A percentile compares a stretch with the other conserved stretches of the same genome.
Evolutionary conservation across 1,140 invertebrate species (phyloP).

Genomic region (Anastrepha ludens): DNA sequence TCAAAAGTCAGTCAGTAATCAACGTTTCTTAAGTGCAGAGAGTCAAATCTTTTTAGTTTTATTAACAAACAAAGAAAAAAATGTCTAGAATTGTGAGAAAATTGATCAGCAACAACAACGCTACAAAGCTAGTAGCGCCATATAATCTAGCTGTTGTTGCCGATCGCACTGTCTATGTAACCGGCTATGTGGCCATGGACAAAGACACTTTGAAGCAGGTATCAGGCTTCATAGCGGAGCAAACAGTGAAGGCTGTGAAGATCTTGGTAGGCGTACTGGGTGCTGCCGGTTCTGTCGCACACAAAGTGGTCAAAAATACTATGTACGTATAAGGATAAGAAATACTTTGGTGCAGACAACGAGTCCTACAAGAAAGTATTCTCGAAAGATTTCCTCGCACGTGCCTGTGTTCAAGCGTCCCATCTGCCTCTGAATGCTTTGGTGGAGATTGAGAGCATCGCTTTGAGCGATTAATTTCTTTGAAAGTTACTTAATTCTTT

Average conservation of each 20-base stretch:
- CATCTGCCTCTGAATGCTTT: constrained; percentile 83
- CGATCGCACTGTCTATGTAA: constrained; percentile 90
- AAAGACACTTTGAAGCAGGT: constrained; percentile 81
- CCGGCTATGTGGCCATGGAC: constrained; percentile 88
- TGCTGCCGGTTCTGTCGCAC: constrained; percentile 82
- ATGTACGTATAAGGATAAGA: constrained; percentile 88
- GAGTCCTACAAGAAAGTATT: constrained; percentile 83
- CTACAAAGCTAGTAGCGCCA: constrained; percentile 81
- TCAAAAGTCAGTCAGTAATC: background rate
- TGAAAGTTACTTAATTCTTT: no score
- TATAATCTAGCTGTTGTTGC: constrained; percentile 90
- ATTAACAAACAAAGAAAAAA: background rate
- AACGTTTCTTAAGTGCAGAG: constrained; percentile 55
- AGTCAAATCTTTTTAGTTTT: background rate
- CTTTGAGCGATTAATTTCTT: constrained; percentile 76
- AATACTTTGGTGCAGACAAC: constrained; percentile 87
- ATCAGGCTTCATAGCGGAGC: constrained; percentile 81
- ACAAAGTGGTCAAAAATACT: constrained; percentile 90
- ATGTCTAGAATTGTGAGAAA: constrained; percentile 73
- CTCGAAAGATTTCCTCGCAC: constrained; percentile 83
- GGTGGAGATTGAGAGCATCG: constrained; percentile 89
- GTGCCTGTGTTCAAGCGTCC: constrained; percentile 86
- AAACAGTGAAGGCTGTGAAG: constrained; percentile 84
- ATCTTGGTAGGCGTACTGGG: constrained; percentile 86
- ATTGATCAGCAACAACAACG: constrained; percentile 74